Base-by-base conservation (phyloP, 2,113 vertebrate genomes). In the Stomatorhinus ivindoensis region DNA sequence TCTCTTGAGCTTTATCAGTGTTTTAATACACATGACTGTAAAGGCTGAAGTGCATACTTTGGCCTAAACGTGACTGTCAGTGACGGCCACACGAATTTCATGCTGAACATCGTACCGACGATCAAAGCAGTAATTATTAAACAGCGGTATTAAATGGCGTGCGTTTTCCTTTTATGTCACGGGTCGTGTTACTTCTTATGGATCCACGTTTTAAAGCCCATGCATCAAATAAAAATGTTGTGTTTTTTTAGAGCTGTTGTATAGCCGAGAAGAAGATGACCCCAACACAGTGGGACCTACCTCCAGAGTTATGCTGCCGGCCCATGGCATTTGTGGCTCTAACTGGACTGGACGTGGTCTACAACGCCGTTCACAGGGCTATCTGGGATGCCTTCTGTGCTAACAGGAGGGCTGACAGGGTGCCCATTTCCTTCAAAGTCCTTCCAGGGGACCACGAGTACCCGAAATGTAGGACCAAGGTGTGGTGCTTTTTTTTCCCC, bases 341-440 rank as follows among this genome's bases (percentile, higher is more conserved):
- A 2, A 99, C 98, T 0, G 98, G 98, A 61, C 94, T 99, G 92
- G 98, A 99, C 91, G 97, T 99, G 89, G 95, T 98, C 6, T 99
- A 97, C 90, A 99, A 99, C 89, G 98, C 98, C 1, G 95, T 99
- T 82, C 98, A 99, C 90, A 95, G 98, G 21, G 98, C 98, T 61
- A 98, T 99, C 69, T 99, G 98, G 98, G 98, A 99, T 8, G 97
- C 98, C 39, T 99, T 99, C 94, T 99, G 98, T 91, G 97, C 97
- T 89, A 99, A 99, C 93, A 96, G 98, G 5, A 95, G 98, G 0
- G 98, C 98, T 42, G 98, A 99, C 94, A 94, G 98, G 89, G 98
- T 99, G 48, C 98, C 98, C 2, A 98, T 99, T 94, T 99, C 98
- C 39, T 99, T 99, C 92, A 99, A 99, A 94, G 97, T 99, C 50